Percentiles rank a stretch among this genome's conserved stretches.
phyloP scores from a whole-genome alignment of 2,113 vertebrate genomes.

The Poicephalus meyeri region DNA sequence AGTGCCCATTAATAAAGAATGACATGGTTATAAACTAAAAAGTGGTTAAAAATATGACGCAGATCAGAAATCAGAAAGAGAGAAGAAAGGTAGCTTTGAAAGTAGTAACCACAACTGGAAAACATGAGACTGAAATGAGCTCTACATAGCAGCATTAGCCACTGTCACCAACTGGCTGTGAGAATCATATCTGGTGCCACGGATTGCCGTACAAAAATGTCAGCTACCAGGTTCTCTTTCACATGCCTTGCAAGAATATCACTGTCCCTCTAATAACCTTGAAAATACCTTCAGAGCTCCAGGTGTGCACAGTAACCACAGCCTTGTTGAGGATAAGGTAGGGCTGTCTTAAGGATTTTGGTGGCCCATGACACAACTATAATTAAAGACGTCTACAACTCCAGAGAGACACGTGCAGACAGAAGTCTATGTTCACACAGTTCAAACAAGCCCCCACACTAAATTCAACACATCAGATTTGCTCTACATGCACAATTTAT shows the following conservation, averaged over 20 bases:
- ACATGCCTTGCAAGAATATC: not conserved
- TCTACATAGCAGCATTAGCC: not conserved
- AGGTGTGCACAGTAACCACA: not conserved
- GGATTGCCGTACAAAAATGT: not conserved
- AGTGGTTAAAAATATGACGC: not conserved
- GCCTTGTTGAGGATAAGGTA: not conserved
- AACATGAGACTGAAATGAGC: not conserved
- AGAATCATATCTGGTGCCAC: accelerated
- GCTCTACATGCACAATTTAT: not conserved
- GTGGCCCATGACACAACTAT: not conserved
- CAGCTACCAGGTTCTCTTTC: not conserved
- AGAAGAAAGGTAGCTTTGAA: not conserved
- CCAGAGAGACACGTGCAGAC: not conserved
- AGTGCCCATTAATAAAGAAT: not conserved
- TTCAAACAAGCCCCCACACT: not conserved
- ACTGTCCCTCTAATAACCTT: not conserved
- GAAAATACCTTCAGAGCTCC: not conserved
- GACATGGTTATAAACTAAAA: not conserved
- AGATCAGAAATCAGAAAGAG: not conserved
- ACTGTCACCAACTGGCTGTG: not conserved
- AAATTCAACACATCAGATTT: not conserved
- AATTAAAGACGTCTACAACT: not conserved
- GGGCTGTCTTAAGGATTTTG: not conserved
- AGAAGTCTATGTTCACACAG: not conserved
- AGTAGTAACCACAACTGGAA: not conserved